phyloP scores from a whole-genome alignment of 1,140 invertebrate genomes.

The Brevipalpus yothersi region DNA sequence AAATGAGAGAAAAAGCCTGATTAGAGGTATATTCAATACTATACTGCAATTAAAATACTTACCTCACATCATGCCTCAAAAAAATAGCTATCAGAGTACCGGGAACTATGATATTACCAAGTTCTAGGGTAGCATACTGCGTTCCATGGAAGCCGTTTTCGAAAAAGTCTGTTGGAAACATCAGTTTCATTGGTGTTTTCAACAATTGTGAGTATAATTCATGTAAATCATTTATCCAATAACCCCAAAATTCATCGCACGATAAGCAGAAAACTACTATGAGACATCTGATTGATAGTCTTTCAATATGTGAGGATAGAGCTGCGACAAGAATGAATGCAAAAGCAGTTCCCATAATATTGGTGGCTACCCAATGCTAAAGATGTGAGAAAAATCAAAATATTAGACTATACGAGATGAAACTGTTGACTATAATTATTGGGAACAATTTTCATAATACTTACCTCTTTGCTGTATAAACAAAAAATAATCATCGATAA shows the following conservation, averaged over 20 bases:
- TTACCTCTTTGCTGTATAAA: slow-evolving; percentile 77
- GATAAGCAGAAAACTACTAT: slow-evolving; percentile 82
- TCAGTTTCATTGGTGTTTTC: slow-evolving; percentile 95
- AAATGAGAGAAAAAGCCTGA: slow-evolving; percentile 15
- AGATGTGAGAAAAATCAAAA: slow-evolving; percentile 17
- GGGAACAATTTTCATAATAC: no score
- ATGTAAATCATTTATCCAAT: slow-evolving; percentile 99
- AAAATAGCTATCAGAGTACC: slow-evolving; percentile 96
- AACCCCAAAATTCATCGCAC: slow-evolving; percentile 99
- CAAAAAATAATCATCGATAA: slow-evolving; percentile 62
- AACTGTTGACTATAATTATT: neutral
- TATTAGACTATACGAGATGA: neutral
- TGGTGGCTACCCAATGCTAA: slow-evolving; percentile 96
- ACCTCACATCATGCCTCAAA: slow-evolving; percentile 71
- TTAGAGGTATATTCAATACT: slow-evolving; percentile 1
- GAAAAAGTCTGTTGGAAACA: slow-evolving; percentile 92
- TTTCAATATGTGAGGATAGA: slow-evolving; percentile 84
- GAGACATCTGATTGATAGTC: slow-evolving; percentile 82
- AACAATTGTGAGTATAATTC: slow-evolving; percentile 97
- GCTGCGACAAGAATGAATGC: slow-evolving; percentile 93
- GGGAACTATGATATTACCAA: slow-evolving; percentile 96
- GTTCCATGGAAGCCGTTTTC: slow-evolving; percentile 67
- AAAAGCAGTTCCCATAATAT: slow-evolving; percentile 92
- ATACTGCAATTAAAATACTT: slow-evolving; percentile 11
- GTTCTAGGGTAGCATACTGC: slow-evolving; percentile 94